Conservation (phyloP, 2,888 invertebrate species). For the Spisula subtruncata region DNA sequence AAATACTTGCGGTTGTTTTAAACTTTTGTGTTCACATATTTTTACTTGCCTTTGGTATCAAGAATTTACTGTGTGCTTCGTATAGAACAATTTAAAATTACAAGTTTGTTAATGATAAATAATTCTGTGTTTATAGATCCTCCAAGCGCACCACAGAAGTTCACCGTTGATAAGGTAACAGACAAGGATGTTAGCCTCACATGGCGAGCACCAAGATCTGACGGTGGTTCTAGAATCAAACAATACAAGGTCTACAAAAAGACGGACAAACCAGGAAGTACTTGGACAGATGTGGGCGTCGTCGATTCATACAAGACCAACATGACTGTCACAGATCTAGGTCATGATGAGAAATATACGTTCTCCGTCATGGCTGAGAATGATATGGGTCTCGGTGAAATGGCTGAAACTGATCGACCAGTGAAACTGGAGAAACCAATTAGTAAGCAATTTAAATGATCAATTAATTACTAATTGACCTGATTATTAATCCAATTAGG, state of each 20-base stretch:
- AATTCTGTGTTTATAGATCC: constrained; percentile 60
- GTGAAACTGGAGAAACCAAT: constrained; percentile 77
- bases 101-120: neutral
- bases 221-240: constrained; percentile 82
- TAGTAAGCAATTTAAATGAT: constrained; percentile 74
- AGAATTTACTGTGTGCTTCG: too few relatives aligned
- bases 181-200: constrained; percentile 77
- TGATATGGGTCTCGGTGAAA: constrained; percentile 94
- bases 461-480: too few relatives aligned
- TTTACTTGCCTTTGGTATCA: too few relatives aligned
- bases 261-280: constrained; percentile 74
- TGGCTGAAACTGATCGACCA: constrained; percentile 89
- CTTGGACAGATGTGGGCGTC: constrained; percentile 75
- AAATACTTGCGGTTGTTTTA: too few relatives aligned
- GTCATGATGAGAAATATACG: constrained; percentile 95
- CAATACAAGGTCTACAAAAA: constrained; percentile 80
- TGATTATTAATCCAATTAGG: too few relatives aligned
- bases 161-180: constrained; percentile 72
- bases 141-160: constrained; percentile 76
- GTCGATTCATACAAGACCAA: constrained; percentile 76
- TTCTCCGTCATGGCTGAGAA: constrained; percentile 98
- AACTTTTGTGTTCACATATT: too few relatives aligned
- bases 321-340: constrained; percentile 72
- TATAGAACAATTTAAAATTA: too few relatives aligned
- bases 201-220: constrained; percentile 86